Conservation (phyloP, 37 sponge, comb jelly and placozoan genomes). For the Crambe crambe region DNA sequence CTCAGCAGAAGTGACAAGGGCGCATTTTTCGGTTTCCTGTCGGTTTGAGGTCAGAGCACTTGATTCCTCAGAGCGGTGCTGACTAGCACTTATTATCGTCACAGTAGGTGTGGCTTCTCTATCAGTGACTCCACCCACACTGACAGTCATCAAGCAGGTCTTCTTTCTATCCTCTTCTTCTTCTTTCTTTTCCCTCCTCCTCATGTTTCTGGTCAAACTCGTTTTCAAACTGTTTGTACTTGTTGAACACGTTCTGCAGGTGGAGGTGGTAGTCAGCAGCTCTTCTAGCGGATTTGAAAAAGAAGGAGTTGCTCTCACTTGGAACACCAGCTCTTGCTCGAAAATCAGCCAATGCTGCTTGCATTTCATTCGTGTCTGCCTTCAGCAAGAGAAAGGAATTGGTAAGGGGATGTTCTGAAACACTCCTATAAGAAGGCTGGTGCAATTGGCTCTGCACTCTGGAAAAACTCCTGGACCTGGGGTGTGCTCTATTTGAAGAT, state of each 20-base stretch:
- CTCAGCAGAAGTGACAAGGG: no score
- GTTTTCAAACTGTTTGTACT: slow-evolving; percentile 40
- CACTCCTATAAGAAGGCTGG: slow-evolving; percentile 55
- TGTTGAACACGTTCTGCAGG: slow-evolving; percentile 40
- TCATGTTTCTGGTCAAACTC: not conserved
- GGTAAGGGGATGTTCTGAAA: slow-evolving; percentile 69
- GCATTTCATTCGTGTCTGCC: slow-evolving; percentile 54
- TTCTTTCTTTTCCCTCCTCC: not conserved
- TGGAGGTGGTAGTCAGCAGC: slow-evolving; percentile 27
- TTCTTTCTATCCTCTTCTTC: not conserved
- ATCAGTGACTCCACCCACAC: not conserved
- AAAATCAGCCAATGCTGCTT: slow-evolving; percentile 73
- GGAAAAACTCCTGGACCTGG: not conserved
- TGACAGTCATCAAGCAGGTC: not conserved
- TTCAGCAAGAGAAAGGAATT: slow-evolving; percentile 36
- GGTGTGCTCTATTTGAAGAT: not conserved
- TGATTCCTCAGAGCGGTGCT: not conserved
- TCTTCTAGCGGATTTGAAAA: slow-evolving; percentile 49
- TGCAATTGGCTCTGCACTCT: not conserved
- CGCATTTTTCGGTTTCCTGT: no score
- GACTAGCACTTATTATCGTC: not conserved
- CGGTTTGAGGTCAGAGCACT: no score
- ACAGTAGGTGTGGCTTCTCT: not conserved
- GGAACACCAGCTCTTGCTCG: slow-evolving; percentile 53
- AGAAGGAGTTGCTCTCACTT: slow-evolving; percentile 30